Base-by-base conservation (phyloP, 2,113 vertebrate genomes). In the Plotosus lineatus region DNA sequence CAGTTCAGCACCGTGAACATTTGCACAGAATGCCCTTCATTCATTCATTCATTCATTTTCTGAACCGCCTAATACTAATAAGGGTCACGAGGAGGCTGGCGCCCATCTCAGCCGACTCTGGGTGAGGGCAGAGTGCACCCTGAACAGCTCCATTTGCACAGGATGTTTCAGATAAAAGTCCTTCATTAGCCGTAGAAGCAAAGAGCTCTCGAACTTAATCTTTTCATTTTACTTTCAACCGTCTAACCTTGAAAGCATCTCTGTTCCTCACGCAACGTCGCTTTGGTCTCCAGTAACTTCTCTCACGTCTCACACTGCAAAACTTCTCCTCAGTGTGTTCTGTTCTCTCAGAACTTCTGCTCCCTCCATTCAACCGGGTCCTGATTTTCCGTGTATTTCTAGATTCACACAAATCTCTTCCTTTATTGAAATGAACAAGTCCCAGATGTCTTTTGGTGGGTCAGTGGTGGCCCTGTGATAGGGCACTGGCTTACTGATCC, bases 121-220 rank as follows among this genome's bases (percentile, higher is more conserved):
- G n/a, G n/a, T n/a, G n/a, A n/a, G n/a, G n/a, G n/a, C n/a, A n/a
- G n/a, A n/a, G n/a, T n/a, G n/a, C n/a, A n/a, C n/a, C n/a, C n/a
- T n/a, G n/a, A n/a, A n/a, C n/a, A n/a, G n/a, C n/a, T n/a, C n/a
- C n/a, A n/a, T n/a, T n/a, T n/a, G n/a, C n/a, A n/a, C 65, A 68
- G 11, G 65, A 68, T 42, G 38, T 40, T 42, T 11, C 63, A 42
- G 19, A n/a, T 65, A 42, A 66, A 66, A 66, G 65, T 68, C 65
- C 11, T 68, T 44, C 65, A 42, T 68, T 23, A 68, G 21, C 38
- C 42, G 36, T 42, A 4, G 4, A 21, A 66, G 33, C 23, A 68
- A 26, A 42, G 21, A n/a, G 23, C 5, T 44, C 42, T 38, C 12
- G 38, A 68, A 15, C 4, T 11, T 26, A 42, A 44, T 23, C 38